Evolutionary conservation across 2,113 vertebrate genomes (phyloP), one percentile per base, ranked within the genome.

Genomic region (Heterochromis multidens): DNA sequence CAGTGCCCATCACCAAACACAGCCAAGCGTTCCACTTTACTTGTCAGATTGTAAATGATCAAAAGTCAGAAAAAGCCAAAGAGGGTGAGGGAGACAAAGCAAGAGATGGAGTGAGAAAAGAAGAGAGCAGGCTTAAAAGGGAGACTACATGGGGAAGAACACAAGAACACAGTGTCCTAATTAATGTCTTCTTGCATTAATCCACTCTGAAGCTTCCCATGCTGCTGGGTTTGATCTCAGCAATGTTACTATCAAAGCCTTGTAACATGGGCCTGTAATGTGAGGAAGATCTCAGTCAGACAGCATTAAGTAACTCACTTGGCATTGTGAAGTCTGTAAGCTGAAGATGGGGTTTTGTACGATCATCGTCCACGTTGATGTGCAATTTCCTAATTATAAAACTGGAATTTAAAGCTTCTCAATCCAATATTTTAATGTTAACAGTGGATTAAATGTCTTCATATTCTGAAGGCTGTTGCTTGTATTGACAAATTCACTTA

Each of bases 131-230:
- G 67, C 82, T 85, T 83, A 23, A 86, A 91, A 88, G 79, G 46
- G 74, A 89, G 89, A 87, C 80, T 82, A 83, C 84, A 91, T 49
- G 79, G 77, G 59, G 88, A 88, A 79, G 89, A 94, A 92, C 87
- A 91, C 79, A 83, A 79, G 87, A 90, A 91, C 84, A 90, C 77
- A 78, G 88, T 86, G 88, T 92, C 88, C 90, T 92, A 92, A 95
- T 93, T 95, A 93, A 90, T 85, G 92, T 91, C 89, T 92, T 88
- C 81, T 80, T 88, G 59, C 89, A 89, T 90, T 90, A 92, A 94
- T 93, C 91, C 85, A 90, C 62, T 87, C 82, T 83, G 87, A 90
- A 85, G 87, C 85, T 87, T 88, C 87, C 86, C 83, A 70, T 81
- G 89, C 87, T 87, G 88, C 87, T 52, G 74, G 90, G 86, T 92